Evolutionary conservation across 2,113 vertebrate species (phyloP).

Genomic region (Coreoperca whiteheadi): DNA sequence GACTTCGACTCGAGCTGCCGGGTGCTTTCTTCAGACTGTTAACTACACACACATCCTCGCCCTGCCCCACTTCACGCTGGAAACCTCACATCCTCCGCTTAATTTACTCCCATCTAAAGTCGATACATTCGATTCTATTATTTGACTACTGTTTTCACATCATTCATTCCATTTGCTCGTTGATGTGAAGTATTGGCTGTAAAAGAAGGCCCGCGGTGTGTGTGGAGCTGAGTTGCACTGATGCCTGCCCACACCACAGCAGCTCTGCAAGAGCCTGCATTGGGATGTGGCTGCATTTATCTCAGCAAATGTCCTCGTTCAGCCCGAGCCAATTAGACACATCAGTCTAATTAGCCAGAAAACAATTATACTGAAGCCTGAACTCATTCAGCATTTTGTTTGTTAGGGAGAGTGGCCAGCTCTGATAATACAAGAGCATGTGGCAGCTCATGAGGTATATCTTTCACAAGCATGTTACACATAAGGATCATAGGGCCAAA

Average conservation of each 20-base stretch:
- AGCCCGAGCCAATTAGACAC: conserved; percentile 42
- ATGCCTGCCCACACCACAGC: not conserved
- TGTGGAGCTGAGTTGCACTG: not conserved
- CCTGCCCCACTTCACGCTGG: not conserved
- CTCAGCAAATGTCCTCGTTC: conserved; percentile 28
- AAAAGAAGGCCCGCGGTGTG: not conserved
- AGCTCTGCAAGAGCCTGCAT: not conserved
- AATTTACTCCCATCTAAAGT: conserved; percentile 19
- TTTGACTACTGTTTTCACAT: not conserved
- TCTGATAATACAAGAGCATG: not conserved
- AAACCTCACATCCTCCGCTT: conserved; percentile 26
- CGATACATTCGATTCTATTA: not conserved
- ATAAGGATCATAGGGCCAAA: not conserved
- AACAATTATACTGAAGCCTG: conserved; percentile 20
- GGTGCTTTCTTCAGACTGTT: conserved; percentile 21
- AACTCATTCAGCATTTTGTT: not conserved
- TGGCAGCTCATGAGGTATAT: not conserved
- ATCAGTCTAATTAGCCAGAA: conserved; percentile 36
- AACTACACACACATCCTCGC: conserved; percentile 3
- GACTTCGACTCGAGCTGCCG: conserved; percentile 3
- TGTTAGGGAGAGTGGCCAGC: not conserved
- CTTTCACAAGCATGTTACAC: not conserved
- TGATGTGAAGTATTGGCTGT: not conserved
- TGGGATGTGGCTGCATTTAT: conserved; percentile 12
- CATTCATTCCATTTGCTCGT: not conserved